Conservation (phyloP, 2,113 vertebrate genomes). For the Vicugna pacos region DNA sequence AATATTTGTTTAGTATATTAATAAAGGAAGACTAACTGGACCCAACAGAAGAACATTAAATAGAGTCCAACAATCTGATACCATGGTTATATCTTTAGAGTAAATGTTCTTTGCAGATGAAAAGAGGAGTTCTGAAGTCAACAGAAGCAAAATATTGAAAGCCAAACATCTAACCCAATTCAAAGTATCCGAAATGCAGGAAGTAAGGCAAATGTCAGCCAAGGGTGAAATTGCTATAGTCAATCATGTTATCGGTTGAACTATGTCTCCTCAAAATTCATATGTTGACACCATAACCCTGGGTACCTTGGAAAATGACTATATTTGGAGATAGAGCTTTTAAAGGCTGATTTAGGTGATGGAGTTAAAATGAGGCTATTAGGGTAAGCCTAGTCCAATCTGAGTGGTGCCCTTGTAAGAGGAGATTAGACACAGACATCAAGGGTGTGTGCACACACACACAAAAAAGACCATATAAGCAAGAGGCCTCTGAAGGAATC, state of each 20-base stretch:
- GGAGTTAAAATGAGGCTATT: background rate
- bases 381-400: background rate
- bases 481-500: background rate
- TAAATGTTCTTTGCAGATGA: background rate
- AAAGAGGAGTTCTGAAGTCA: background rate
- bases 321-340: background rate
- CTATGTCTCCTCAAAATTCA: background rate
- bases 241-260: background rate
- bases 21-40: background rate
- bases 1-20: background rate
- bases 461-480: background rate
- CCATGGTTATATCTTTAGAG: background rate
- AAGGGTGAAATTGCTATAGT: background rate
- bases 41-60: background rate
- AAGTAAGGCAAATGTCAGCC: background rate
- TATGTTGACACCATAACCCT: background rate
- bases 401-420: background rate
- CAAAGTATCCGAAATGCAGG: background rate
- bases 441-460: too few relatives aligned
- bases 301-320: background rate
- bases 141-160: constrained; percentile 3
- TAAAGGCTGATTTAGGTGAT: background rate
- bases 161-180: background rate
- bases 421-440: background rate
- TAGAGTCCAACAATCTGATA: background rate